Evolutionary conservation across 1,140 invertebrate genomes (phyloP).

Genomic region (Monomorium pharaonis): DNA sequence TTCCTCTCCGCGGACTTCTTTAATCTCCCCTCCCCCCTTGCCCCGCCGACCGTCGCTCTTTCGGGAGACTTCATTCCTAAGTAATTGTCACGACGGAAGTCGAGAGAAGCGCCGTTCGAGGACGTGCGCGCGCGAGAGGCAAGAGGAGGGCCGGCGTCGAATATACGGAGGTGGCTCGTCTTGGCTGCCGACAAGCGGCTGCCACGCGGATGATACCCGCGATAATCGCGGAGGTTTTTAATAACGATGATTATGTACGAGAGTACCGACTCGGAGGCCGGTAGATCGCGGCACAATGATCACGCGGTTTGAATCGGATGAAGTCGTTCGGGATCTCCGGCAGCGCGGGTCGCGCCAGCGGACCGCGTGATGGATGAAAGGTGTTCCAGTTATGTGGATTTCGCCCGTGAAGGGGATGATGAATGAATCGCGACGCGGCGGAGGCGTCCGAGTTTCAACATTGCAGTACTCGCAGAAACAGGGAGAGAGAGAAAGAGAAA

Average conservation of each 20-base stretch:
- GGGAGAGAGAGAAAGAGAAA: constrained; percentile 28
- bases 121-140: background rate
- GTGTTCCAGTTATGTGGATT: constrained; percentile 74
- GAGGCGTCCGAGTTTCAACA: constrained; percentile 64
- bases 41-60: constrained; percentile 2
- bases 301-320: constrained; percentile 62
- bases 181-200: background rate
- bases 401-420: constrained; percentile 68
- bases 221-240: constrained; percentile 30
- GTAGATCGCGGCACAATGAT: constrained; percentile 48
- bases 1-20: constrained; percentile 28
- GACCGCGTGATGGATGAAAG: constrained; percentile 71
- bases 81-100: constrained; percentile 35
- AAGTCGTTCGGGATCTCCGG: constrained; percentile 59
- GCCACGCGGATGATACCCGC: background rate
- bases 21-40: constrained; percentile 28
- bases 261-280: constrained; percentile 6
- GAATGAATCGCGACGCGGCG: constrained; percentile 70
- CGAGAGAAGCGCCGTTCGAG: background rate
- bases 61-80: constrained; percentile 29
- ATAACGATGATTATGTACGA: constrained; percentile 43
- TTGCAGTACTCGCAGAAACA: constrained; percentile 2
- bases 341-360: constrained; percentile 26
- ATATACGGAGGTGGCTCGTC: no score
- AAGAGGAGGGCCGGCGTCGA: background rate